phyloP scores from a whole-genome alignment of 2,797 vertebrate genomes.

The Poliocrania exsul region DNA sequence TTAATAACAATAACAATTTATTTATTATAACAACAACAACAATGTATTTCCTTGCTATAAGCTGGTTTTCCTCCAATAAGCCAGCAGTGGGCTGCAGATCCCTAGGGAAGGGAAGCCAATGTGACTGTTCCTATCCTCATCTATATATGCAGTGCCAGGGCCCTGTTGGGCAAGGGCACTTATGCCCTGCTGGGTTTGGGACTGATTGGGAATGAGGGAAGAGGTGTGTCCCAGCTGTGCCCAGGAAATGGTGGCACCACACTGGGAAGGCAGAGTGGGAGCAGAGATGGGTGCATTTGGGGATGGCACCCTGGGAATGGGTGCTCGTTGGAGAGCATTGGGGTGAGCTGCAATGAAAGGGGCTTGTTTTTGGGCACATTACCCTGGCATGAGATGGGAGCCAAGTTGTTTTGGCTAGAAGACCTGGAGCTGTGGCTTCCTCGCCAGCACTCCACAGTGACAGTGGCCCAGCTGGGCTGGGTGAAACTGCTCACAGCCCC shows the following conservation, averaged over 20 bases:
- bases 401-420: not conserved
- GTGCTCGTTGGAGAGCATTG: not conserved
- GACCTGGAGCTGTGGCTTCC: not conserved
- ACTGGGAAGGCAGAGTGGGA: not conserved
- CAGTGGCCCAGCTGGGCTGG: not conserved
- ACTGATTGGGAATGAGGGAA: not conserved
- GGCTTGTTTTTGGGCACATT: rapidly evolving
- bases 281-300: not conserved
- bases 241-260: not conserved
- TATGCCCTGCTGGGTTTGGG: not conserved
- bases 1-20: not conserved
- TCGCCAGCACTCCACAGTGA: rapidly evolving
- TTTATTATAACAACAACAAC: not conserved
- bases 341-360: not conserved
- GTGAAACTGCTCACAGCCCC: not conserved
- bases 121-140: not conserved
- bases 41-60: not conserved
- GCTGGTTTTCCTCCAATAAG: not conserved
- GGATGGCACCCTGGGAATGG: not conserved
- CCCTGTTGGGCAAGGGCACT: not conserved
- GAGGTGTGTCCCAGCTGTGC: not conserved
- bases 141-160: not conserved
- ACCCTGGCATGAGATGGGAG: rapidly evolving
- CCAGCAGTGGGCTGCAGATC: not conserved
- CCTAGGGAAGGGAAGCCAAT: not conserved